A percentile compares a stretch with the other conserved stretches of the same genome.
These are phyloP conservation scores for Acleris emargana DNA, from an alignment of 2,888 invertebrate species.

Conservation along the genomic window DNA sequence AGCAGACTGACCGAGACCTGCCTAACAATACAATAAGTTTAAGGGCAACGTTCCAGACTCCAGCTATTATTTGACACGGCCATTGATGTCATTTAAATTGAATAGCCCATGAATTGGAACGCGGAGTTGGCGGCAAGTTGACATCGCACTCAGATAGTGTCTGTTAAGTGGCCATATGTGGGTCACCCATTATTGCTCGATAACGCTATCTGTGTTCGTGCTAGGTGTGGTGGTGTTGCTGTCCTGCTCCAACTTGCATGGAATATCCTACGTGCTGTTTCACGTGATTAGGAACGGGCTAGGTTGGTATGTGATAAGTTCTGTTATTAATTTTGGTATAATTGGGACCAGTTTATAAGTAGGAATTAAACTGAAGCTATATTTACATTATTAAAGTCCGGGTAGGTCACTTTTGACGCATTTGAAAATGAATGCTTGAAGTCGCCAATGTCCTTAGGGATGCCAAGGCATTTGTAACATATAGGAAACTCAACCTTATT, in stretches of 20 bases:
- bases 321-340: not conserved
- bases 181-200: slow-evolving; percentile 64
- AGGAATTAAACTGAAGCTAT: too few relatives aligned
- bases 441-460: too few relatives aligned
- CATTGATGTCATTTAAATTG: slow-evolving; percentile 7
- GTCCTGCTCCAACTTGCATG: slow-evolving; percentile 12
- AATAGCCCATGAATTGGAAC: slow-evolving; percentile 26
- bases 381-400: too few relatives aligned
- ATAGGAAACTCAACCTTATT: too few relatives aligned
- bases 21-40: too few relatives aligned
- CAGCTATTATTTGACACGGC: too few relatives aligned
- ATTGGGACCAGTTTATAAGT: too few relatives aligned
- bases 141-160: slow-evolving; percentile 59
- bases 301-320: not conserved
- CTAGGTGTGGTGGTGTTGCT: slow-evolving; percentile 37
- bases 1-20: too few relatives aligned
- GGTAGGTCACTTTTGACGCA: too few relatives aligned
- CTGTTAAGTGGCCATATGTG: slow-evolving; percentile 62
- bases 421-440: too few relatives aligned
- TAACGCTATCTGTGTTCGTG: slow-evolving; percentile 45
- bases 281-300: slow-evolving; percentile 5
- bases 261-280: not conserved
- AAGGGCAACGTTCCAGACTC: too few relatives aligned
- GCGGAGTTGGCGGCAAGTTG: slow-evolving; percentile 40
- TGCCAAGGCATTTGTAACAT: too few relatives aligned